Conservation (phyloP, 2,888 invertebrate genomes). For the Dusona sp. region DNA sequence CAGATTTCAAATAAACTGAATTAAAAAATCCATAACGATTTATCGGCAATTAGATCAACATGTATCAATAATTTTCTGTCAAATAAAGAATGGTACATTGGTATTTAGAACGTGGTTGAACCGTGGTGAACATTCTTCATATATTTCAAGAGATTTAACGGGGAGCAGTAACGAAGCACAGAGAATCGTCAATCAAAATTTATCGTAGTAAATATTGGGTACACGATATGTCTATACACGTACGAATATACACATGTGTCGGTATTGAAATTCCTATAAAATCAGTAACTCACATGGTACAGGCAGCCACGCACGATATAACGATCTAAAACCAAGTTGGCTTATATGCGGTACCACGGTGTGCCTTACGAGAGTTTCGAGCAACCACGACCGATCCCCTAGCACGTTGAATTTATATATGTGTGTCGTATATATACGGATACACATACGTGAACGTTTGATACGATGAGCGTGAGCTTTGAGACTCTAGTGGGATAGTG, state of each 20-base stretch:
- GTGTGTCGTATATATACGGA: background rate
- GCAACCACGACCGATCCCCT: constrained; percentile 52
- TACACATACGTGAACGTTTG: background rate
- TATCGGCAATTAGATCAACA: background rate
- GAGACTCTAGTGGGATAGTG: constrained; percentile 36
- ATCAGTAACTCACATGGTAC: constrained; percentile 54
- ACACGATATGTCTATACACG: background rate
- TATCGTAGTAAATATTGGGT: background rate
- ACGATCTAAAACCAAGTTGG: constrained; percentile 22
- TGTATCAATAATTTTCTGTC: background rate
- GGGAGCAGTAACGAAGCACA: constrained; percentile 5
- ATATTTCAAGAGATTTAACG: constrained; percentile 1
- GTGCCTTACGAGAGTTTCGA: constrained; percentile 55
- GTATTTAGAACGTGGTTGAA: background rate
- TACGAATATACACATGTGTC: background rate
- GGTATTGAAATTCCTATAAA: constrained; percentile 60
- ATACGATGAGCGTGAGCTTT: constrained; percentile 36
- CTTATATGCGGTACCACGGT: constrained; percentile 53
- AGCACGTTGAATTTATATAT: constrained; percentile 33
- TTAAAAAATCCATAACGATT: background rate
- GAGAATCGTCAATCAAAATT: constrained; percentile 44
- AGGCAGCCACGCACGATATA: constrained; percentile 49
- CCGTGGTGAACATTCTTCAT: constrained; percentile 27
- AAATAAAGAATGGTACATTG: background rate
- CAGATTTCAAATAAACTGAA: background rate